Conservation (phyloP, 53 echinoderm and acorn worm genomes). For the Echinarachnius parma region DNA sequence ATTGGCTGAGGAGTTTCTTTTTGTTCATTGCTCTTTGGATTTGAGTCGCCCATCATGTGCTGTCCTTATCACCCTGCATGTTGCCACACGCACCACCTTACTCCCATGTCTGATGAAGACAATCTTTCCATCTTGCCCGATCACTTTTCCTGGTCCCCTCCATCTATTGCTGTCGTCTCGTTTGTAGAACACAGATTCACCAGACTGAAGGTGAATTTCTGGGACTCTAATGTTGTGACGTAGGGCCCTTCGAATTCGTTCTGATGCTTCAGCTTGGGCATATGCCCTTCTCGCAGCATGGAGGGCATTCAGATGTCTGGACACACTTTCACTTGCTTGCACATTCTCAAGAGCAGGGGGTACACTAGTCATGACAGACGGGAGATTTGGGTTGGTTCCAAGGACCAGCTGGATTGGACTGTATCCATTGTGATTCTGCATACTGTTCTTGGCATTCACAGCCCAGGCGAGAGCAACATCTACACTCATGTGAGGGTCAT, state of each 20-base stretch:
- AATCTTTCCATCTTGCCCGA: conserved; percentile 49
- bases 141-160: conserved; percentile 48
- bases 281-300: conserved; percentile 49
- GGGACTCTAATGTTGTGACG: conserved; percentile 22
- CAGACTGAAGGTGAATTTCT: conserved; percentile 12
- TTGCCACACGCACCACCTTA: conserved; percentile 22
- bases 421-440: conserved; percentile 45
- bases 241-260: conserved; percentile 38
- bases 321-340: conserved; percentile 28
- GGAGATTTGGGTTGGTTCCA: conserved; percentile 40
- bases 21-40: too few species aligned
- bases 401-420: conserved; percentile 43
- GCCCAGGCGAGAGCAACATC: conserved; percentile 51
- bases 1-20: too few species aligned
- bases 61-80: conserved; percentile 24
- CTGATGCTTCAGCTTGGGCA: conserved; percentile 44
- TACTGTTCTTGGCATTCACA: conserved; percentile 51
- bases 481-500: conserved; percentile 22
- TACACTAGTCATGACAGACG: conserved; percentile 25
- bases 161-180: conserved; percentile 43
- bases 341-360: conserved; percentile 49
- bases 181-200: conserved; percentile 44
- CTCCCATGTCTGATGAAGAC: conserved; percentile 54
- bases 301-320: conserved; percentile 40
- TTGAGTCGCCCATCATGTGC: too few species aligned